Evolutionary conservation across 2,113 vertebrate genomes (phyloP), one percentile per base, ranked within the genome.

Genomic region (Callipepla squamata): DNA sequence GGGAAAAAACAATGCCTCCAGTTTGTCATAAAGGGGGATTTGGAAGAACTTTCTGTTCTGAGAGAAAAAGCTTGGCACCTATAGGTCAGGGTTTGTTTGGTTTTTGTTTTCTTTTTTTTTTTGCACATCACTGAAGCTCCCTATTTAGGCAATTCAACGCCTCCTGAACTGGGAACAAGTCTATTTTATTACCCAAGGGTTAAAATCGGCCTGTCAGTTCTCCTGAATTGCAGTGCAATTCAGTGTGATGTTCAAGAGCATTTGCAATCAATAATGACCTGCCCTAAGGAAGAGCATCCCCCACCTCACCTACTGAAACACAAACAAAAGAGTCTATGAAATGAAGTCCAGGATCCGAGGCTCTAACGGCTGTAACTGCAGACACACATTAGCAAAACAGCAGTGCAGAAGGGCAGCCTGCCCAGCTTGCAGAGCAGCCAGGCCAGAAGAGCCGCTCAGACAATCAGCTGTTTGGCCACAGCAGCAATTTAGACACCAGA

Each of bases 241-340:
- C 7, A 72, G 23, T 11, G 42, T 17, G 84, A 94, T 2, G 47
- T 82, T 77, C 89, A 94, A 85, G 82, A 92, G 74, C 66, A 21
- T 74, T 95, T 3, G 0, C 58, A 93, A 92, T 93, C 89, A 65
- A 6, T 36, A 94, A 78, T 18, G 68, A 89, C 76, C 83, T 36
- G 80, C 87, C 94, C 34, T 55, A 76, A 96, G 93, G 85, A 96
- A 95, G 69, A 84, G 76, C 88, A 85, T 95, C 83, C 70, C 62
- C 67, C 62, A 78, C 80, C 83, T 88, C 80, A 78, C 76, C 80
- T 90, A 61, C 51, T 50, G 50, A 85, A 94, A 74, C 4, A 1
- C 89, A 96, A 96, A 94, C 93, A 96, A 95, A 92, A 65, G 78
- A 89, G 75, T 45, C 89, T 42, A 50, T 67, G 87, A 94, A 95